phyloP scores from a whole-genome alignment of 2,797 vertebrate genomes.

The Anniella stebbinsi region DNA sequence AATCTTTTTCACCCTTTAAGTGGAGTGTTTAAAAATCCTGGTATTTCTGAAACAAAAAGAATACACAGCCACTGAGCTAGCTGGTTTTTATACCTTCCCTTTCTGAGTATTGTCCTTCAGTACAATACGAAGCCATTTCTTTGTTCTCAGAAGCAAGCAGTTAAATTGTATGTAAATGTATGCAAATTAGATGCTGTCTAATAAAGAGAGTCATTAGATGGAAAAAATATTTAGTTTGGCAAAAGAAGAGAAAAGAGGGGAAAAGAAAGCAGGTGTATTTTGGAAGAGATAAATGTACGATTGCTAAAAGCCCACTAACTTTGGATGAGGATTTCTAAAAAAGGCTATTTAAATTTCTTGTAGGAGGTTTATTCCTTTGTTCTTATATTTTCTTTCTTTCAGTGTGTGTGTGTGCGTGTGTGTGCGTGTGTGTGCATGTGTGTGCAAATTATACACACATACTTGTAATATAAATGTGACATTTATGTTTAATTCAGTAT shows the following conservation, averaged over 20 bases:
- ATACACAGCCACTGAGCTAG: conserved; percentile 79
- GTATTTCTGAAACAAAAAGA: conserved; percentile 85
- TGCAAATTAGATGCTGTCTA: conserved; percentile 88
- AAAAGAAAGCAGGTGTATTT: conserved; percentile 85
- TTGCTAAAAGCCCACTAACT: conserved; percentile 79
- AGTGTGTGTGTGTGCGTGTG: background rate
- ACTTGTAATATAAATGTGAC: conserved; percentile 35
- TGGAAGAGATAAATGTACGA: conserved; percentile 80
- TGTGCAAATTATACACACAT: conserved; percentile 27
- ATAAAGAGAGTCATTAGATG: conserved; percentile 89
- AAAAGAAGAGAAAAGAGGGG: conserved; percentile 74
- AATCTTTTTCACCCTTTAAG: conserved; percentile 82
- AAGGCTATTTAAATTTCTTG: conserved; percentile 80
- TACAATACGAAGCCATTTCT: conserved; percentile 85
- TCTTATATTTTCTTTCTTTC: conserved; percentile 65
- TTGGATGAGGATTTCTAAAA: conserved; percentile 75
- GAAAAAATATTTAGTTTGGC: conserved; percentile 88
- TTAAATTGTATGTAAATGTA: conserved; percentile 90
- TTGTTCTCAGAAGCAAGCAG: conserved; percentile 87
- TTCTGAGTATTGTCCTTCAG: conserved; percentile 84
- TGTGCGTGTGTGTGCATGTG: background rate
- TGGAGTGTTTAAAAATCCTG: conserved; percentile 77
- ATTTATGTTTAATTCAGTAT: conserved; percentile 2
- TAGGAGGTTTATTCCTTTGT: conserved; percentile 71
- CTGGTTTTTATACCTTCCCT: conserved; percentile 84